Base-by-base conservation (phyloP, 2,888 invertebrate species). In the Dione vanillae region DNA sequence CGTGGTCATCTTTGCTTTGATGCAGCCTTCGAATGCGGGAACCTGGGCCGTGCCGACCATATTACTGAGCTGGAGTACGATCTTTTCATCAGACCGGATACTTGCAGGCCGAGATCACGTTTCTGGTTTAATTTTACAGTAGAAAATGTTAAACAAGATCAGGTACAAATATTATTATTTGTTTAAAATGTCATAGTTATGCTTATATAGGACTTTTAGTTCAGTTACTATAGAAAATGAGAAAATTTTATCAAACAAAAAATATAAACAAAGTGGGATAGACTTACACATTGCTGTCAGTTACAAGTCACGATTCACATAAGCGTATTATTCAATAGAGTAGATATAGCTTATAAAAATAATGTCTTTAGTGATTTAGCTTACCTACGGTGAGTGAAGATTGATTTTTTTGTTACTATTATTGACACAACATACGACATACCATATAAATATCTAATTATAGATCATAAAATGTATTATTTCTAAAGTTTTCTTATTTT, bases 101-200 rank as follows among this genome's bases (percentile, higher is more conserved):
- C 99, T 0, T 98, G 99, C 87, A 97, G 98, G 85, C 98, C 99
- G 0, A 94, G 98, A 56, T 95, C 97, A 75, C 94, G 99, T 62
- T 96, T 99, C 78, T 99, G 99, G 99, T 99, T 99, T 90, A 98
- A 99, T 91, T 99, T 99, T 84, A 98, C 98, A 0, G 99, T 99
- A 47, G 99, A 99, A 86, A 99, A 99, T 86, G 97, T 97, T 0
- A 96, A 96, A 79, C 95, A 96, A 73, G 98, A 99, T 86, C 99
- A 99, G 94, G 97, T 96, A 84, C 80, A 2, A 52, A 35, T 35
- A 37, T 54, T 37, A 37, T 51, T 20, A 37, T 51, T 11, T 47
- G 5, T 16, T 47, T 47, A 47, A 47, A n/a, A 16, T 9, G n/a
- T 2, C 9, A 14, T 16, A 47, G n/a, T 16, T 16, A 16, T 47